phyloP scores from a whole-genome alignment of 2,888 invertebrate species.

The Rutpela maculata region DNA sequence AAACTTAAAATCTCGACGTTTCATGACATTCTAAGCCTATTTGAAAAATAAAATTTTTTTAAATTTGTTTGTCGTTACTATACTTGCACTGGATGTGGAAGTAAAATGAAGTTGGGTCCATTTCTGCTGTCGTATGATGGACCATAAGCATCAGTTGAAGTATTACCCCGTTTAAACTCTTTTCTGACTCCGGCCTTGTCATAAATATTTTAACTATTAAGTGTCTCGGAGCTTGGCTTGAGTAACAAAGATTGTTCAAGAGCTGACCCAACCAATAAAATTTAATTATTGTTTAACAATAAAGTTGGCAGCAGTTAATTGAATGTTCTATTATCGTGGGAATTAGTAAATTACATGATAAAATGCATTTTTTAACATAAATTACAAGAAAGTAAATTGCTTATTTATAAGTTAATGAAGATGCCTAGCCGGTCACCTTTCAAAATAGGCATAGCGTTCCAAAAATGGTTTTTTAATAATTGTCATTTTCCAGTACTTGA shows the following conservation, averaged over 20 bases:
- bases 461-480: constrained; percentile 35
- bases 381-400: constrained; percentile 32
- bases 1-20: too few species aligned
- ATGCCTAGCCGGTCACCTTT: constrained; percentile 12
- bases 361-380: constrained; percentile 29
- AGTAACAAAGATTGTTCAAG: constrained; percentile 34
- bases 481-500: constrained; percentile 11
- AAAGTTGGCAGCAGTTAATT: constrained; percentile 36
- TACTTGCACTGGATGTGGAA: too few species aligned
- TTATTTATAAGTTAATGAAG: constrained; percentile 38
- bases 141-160: too few species aligned
- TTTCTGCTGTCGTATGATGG: too few species aligned
- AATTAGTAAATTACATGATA: constrained; percentile 20
- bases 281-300: constrained; percentile 41
- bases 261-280: constrained; percentile 38
- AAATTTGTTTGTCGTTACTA: too few species aligned
- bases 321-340: constrained; percentile 39
- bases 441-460: constrained; percentile 26
- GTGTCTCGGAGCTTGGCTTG: constrained; percentile 21
- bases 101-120: too few species aligned
- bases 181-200: constrained; percentile 26
- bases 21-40: too few species aligned
- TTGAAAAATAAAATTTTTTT: too few species aligned
- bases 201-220: constrained; percentile 33
- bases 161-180: background rate